Evolutionary conservation across 2,888 invertebrate species (phyloP), one percentile per base, ranked within the genome.

Genomic region (Rhopalosiphum nymphaeae): DNA sequence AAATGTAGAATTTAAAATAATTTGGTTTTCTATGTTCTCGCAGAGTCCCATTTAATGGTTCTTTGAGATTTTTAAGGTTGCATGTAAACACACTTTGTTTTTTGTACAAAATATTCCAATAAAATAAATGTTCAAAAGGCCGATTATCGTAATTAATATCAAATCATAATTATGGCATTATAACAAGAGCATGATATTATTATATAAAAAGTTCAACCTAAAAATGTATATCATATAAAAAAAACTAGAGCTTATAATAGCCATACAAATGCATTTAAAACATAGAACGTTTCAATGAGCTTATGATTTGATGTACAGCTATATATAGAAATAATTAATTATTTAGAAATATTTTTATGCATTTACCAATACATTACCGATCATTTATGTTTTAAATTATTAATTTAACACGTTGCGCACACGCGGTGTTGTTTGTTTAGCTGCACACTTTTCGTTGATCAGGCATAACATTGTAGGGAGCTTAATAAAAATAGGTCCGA

Each of bases 1-100:
- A 44, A 61, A 89, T 42, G 13, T 44, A 42, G 7, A 89, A 42
- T 89, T 89, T 57, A n/a, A 42, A 89, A 89, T 89, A 89, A 42
- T 56, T 89, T 42, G 42, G 26, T 26, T 89, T 42, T 56, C 88
- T 46, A 29, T n/a, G 0, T 78, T 78, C 36, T 78, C 16, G 7
- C 36, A 46, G 5, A 46, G 46, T 44, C 29, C 1, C 13, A 9
- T 36, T 78, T 78, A 21, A 36, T 36, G 0, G 16, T 36, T 78
- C 21, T 36, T 21, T 16, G 21, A 21, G 78, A 78, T 78, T 78
- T 78, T 36, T 36, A 21, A 21, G 3, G 36, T 78, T 78, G 13
- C 29, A 5, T 46, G 13, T 46, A 29, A 46, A 7, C 46, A 86
- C 29, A 86, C 7, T 46, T 86, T 46, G n/a, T 46, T 46, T 3